These are phyloP conservation scores for Rhizomys pruinosus DNA, from an alignment of 2,113 vertebrate species.

Conservation along the genomic window DNA sequence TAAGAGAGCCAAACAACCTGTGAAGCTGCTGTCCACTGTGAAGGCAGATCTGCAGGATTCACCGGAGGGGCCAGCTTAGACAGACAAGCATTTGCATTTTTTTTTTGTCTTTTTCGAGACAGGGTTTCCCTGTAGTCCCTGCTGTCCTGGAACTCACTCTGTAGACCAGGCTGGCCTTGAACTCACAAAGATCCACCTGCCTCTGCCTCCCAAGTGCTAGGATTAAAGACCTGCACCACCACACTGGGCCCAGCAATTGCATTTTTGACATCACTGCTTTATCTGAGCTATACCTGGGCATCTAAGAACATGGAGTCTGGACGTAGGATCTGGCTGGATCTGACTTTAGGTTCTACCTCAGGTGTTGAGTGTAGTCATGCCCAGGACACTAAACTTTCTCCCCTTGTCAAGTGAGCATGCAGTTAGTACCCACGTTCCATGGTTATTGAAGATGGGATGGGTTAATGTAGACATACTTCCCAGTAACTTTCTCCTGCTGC, in stretches of 20 bases:
- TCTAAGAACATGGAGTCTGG: background rate
- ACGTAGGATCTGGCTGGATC: background rate
- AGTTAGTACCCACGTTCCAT: background rate
- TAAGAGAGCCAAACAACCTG: background rate
- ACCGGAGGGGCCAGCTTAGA: background rate
- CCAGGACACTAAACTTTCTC: background rate
- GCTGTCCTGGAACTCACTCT: too few species aligned
- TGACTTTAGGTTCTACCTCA: background rate
- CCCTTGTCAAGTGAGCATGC: background rate
- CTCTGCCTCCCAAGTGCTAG: too few species aligned
- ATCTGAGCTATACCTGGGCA: background rate
- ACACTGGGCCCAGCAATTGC: too few species aligned
- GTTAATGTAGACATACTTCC: background rate
- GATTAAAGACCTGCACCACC: too few species aligned
- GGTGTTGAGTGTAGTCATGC: background rate
- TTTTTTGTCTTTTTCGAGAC: too few species aligned
- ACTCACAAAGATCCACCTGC: too few species aligned
- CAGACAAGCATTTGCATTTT: background rate
- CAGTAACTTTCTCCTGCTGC: background rate
- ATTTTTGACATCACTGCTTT: rapidly evolving
- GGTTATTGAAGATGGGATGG: background rate
- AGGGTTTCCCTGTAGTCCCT: too few species aligned
- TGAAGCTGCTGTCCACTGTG: background rate
- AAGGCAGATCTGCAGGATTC: background rate
- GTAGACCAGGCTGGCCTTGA: too few species aligned